These are phyloP conservation scores for Drosophila buzzatii DNA, from an alignment of 2,888 invertebrate genomes.

Conservation along the genomic window DNA sequence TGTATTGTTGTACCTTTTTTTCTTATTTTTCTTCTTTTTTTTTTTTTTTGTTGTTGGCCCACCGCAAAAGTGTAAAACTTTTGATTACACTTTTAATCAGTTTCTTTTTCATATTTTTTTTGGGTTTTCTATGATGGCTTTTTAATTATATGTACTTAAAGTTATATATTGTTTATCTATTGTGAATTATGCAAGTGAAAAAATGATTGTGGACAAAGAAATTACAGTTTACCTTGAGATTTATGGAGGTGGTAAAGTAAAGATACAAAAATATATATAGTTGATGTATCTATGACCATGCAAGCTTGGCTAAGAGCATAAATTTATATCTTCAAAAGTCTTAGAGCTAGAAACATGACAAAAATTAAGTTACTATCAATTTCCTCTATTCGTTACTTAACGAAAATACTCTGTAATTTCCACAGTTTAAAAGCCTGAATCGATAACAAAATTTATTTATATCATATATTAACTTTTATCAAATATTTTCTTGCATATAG, in stretches of 20 bases:
- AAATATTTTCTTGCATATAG: background rate
- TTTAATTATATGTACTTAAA: constrained; percentile 12
- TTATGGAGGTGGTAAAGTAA: background rate
- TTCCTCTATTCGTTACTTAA: too few species aligned
- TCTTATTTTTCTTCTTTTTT: background rate
- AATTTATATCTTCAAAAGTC: background rate
- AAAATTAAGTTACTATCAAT: too few species aligned
- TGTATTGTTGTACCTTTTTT: background rate
- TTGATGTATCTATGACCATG: background rate
- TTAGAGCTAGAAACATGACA: too few species aligned
- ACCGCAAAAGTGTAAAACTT: constrained; percentile 9
- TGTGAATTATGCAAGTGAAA: constrained; percentile 1
- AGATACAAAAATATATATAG: background rate
- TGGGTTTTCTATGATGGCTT: background rate
- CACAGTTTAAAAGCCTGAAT: background rate
- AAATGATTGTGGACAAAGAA: background rate
- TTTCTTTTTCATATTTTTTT: background rate
- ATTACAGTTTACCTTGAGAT: background rate
- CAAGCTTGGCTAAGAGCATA: background rate
- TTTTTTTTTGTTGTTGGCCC: background rate
- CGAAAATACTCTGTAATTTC: too few species aligned
- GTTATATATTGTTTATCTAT: background rate
- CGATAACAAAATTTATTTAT: background rate
- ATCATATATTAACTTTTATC: background rate
- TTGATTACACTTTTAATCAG: constrained; percentile 5